phyloP scores from a whole-genome alignment of 2,888 invertebrate species.

The Venusia cambrica region DNA sequence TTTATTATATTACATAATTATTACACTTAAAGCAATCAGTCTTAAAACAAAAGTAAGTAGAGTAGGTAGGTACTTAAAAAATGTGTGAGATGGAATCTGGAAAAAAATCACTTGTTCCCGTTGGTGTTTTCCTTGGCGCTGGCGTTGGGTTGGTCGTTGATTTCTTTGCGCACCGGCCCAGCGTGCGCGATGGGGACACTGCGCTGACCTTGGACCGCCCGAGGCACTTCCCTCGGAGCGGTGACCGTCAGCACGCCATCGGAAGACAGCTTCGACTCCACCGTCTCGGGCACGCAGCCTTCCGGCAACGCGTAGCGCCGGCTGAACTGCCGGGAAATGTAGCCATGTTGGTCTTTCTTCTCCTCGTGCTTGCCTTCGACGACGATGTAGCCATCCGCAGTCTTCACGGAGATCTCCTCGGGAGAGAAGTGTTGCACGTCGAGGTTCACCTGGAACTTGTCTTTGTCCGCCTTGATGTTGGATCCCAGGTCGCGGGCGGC shows the following conservation, averaged over 20 bases:
- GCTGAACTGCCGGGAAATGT: constrained; percentile 87
- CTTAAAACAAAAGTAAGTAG: no score
- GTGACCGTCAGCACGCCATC: constrained; percentile 87
- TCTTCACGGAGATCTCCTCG: constrained; percentile 88
- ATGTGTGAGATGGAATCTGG: no score
- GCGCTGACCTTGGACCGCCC: constrained; percentile 67
- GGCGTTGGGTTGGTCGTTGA: constrained; percentile 72
- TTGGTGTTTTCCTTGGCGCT: constrained; percentile 40
- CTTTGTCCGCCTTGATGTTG: constrained; percentile 73
- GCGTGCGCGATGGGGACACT: constrained; percentile 82
- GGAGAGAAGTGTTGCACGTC: constrained; percentile 90
- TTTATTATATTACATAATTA: no score
- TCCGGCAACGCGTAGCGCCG: constrained; percentile 89
- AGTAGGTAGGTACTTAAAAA: no score
- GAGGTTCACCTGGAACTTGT: constrained; percentile 80
- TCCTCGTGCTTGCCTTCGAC: constrained; percentile 91
- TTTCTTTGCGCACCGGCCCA: constrained; percentile 79
- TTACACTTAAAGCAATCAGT: no score
- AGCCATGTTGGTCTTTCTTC: constrained; percentile 87
- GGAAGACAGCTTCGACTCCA: constrained; percentile 86
- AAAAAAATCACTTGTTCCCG: no score
- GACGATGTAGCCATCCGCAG: constrained; percentile 84
- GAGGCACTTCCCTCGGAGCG: constrained; percentile 76
- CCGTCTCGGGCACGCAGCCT: constrained; percentile 84
- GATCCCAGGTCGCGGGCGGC: constrained; percentile 75